Percentiles rank a stretch among this genome's conserved stretches.
These are phyloP conservation scores for Antechinus stuartii DNA, from an alignment of 2,113 vertebrate species.

Conservation along the genomic window DNA sequence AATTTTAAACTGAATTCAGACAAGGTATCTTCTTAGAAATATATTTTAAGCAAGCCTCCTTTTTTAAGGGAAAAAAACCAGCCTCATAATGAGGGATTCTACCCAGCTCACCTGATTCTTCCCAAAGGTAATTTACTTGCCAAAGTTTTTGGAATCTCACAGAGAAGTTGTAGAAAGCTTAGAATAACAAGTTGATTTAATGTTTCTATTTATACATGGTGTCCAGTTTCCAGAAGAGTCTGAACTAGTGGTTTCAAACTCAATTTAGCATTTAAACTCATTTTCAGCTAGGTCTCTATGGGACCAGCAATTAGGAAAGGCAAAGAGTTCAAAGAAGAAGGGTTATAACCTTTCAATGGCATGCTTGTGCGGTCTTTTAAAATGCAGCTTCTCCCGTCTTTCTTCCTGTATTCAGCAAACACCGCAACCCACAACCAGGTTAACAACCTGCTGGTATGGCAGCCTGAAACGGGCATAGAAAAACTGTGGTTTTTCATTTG, in stretches of 20 bases:
- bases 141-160: slow-evolving; percentile 65
- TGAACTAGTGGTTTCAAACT: slow-evolving; percentile 85
- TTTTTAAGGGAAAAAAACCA: slow-evolving; percentile 76
- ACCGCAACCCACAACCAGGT: background rate
- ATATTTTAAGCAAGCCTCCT: slow-evolving; percentile 75
- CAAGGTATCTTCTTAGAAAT: slow-evolving; percentile 71
- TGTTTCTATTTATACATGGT: slow-evolving; percentile 86
- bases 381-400: slow-evolving; percentile 43
- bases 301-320: slow-evolving; percentile 83
- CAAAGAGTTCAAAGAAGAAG: slow-evolving; percentile 82
- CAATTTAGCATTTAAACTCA: slow-evolving; percentile 87
- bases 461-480: slow-evolving; percentile 34
- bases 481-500: slow-evolving; percentile 9
- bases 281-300: slow-evolving; percentile 85
- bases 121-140: slow-evolving; percentile 81
- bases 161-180: slow-evolving; percentile 80
- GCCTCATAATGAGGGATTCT: slow-evolving; percentile 76
- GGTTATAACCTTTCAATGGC: slow-evolving; percentile 76
- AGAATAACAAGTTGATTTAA: slow-evolving; percentile 85
- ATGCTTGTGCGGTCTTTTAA: slow-evolving; percentile 60
- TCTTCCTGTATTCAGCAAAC: slow-evolving; percentile 60
- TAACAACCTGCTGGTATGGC: slow-evolving; percentile 38
- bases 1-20: slow-evolving; percentile 64
- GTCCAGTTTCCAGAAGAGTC: slow-evolving; percentile 84
- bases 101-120: slow-evolving; percentile 83